Evolutionary conservation across 1,140 invertebrate species (phyloP), one percentile per base, ranked within the genome.

Genomic region (Drosophila simulans): DNA sequence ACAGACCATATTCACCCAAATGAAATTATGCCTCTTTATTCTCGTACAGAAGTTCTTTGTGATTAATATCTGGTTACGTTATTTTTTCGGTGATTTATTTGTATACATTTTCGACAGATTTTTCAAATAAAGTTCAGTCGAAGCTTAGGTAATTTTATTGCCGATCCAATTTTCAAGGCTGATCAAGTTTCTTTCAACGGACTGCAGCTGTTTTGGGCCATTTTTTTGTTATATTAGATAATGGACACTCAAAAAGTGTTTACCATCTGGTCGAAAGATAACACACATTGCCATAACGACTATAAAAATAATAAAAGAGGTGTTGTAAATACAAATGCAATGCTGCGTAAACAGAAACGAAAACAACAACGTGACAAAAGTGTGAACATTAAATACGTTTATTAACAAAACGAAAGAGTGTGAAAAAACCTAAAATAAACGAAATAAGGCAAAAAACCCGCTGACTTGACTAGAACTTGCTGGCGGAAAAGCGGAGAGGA

Each of bases 371-470:
- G 79, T 89, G 84, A 89, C 83, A 83, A 83, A 83, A 83, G 84
- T 86, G 83, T 79, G 83, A 86, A 89, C 84, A 88, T 80, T 88
- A 89, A 90, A 89, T 77, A 89, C 64, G 88, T 64, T 78, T 81
- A 70, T 65, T 54, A 77, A 68, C 34, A 68, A 65, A 56, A 31
- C 39, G 1, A 40, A 53, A 46, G 57, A 64, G 22, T 68, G 45
- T 31, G 37, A 39, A 48, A 55, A 60, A 77, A 45, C 17, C 31
- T 43, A 58, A 75, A 83, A 51, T 62, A 79, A 79, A 63, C 48
- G 34, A 64, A 52, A 53, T 53, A 46, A 51, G 53, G 43, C 64
- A 66, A 57, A 60, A 56, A 58, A 55, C 49, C 8, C 79, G 80
- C 83, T 88, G 75, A 88, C 64, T 74, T 68, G 11, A 11, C 60